These are phyloP conservation scores for Epirrhoe tristata DNA, from an alignment of 2,888 invertebrate species.

Conservation along the genomic window DNA sequence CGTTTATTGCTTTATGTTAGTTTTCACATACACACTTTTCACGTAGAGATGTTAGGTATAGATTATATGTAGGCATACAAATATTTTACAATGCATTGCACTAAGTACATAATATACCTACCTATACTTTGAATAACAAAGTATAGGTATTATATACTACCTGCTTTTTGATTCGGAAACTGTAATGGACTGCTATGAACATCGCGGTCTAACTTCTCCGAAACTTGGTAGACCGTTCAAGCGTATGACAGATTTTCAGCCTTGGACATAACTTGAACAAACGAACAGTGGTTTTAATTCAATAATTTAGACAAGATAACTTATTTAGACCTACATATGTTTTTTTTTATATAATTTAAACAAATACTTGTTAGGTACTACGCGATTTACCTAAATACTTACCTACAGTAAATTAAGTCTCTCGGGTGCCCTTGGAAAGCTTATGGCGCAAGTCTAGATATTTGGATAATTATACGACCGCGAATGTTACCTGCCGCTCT, in stretches of 20 bases:
- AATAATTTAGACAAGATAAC: background rate
- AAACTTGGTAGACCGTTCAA: conserved; percentile 11
- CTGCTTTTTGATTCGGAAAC: background rate
- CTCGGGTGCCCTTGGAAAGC: conserved; percentile 29
- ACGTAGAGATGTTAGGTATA: too few relatives aligned
- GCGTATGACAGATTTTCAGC: conserved; percentile 12
- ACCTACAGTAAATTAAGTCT: conserved; percentile 25
- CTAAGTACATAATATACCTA: too few relatives aligned
- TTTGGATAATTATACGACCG: conserved; percentile 46
- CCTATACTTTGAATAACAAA: too few relatives aligned
- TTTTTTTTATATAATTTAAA: background rate
- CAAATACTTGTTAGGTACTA: conserved; percentile 3
- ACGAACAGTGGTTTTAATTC: conserved; percentile 1
- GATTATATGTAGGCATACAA: too few relatives aligned
- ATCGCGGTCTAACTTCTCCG: conserved; percentile 6
- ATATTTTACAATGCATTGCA: too few relatives aligned
- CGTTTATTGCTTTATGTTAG: too few relatives aligned
- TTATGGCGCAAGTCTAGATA: conserved; percentile 42
- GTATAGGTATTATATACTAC: too few relatives aligned
- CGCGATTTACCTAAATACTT: conserved; percentile 17
- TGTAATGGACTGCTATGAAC: conserved; percentile 1
- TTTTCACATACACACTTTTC: too few relatives aligned
- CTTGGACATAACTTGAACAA: background rate
- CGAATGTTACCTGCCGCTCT: conserved; percentile 58
- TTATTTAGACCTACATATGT: background rate